Conservation (phyloP, 2,888 invertebrate species). For the Sthenelais limicola region DNA sequence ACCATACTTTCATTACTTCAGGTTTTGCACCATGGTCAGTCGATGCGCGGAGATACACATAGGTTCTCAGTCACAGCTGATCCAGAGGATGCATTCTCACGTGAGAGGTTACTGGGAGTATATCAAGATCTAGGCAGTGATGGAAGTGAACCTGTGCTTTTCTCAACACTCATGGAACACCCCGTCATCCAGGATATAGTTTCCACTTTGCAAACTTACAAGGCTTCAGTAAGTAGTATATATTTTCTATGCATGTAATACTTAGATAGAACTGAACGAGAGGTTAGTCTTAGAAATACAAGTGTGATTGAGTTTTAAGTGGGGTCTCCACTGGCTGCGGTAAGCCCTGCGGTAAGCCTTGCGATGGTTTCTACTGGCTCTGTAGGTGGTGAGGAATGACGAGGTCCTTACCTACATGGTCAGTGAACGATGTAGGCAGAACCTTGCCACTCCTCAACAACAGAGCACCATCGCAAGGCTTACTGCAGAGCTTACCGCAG, state of each 20-base stretch:
- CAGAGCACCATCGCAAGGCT: too few relatives aligned
- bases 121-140: constrained; percentile 68
- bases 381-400: too few relatives aligned
- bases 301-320: too few relatives aligned
- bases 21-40: constrained; percentile 70
- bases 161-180: constrained; percentile 67
- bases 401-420: too few relatives aligned
- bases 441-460: too few relatives aligned
- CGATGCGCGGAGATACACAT: constrained; percentile 68
- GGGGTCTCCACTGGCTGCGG: too few relatives aligned
- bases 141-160: constrained; percentile 58
- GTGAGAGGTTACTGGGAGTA: constrained; percentile 63
- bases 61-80: constrained; percentile 67
- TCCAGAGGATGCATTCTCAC: constrained; percentile 68
- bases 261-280: background rate
- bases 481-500: too few relatives aligned
- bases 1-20: constrained; percentile 35
- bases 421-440: too few relatives aligned
- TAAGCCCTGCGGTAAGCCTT: too few relatives aligned
- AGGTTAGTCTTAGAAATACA: too few relatives aligned
- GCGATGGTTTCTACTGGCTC: too few relatives aligned
- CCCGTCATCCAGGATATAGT: constrained; percentile 69
- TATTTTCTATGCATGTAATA: background rate
- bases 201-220: constrained; percentile 62
- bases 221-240: constrained; percentile 62